Evolutionary conservation across 1,140 invertebrate species (phyloP).

Genomic region (Brevipalpus yothersi): DNA sequence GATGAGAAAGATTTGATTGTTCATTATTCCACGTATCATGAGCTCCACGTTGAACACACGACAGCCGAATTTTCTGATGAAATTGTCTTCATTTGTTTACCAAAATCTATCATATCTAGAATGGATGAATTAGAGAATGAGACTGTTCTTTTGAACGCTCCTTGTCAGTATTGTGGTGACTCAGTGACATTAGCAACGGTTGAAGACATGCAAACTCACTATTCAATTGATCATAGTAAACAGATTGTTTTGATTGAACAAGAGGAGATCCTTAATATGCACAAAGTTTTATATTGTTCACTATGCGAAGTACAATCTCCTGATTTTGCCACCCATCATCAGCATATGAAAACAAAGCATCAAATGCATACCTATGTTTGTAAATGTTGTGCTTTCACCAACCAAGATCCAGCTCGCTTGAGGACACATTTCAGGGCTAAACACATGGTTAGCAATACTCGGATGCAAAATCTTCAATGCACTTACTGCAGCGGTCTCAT

Average conservation of each 20-base stretch:
- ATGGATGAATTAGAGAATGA: slow-evolving; percentile 9
- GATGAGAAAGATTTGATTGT: slow-evolving; percentile 12
- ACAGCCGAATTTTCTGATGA: slow-evolving; percentile 16
- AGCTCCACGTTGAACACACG: slow-evolving; percentile 11
- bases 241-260: slow-evolving; percentile 11
- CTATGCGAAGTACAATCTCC: slow-evolving; percentile 11
- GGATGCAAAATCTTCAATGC: slow-evolving; percentile 15
- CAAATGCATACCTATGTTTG: slow-evolving; percentile 15
- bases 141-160: slow-evolving; percentile 13
- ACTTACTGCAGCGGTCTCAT: slow-evolving; percentile 15
- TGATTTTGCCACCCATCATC: slow-evolving; percentile 13
- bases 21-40: slow-evolving; percentile 15
- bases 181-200: slow-evolving; percentile 12
- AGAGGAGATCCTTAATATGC: slow-evolving; percentile 9
- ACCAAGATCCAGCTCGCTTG: slow-evolving; percentile 13
- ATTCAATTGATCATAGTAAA: slow-evolving; percentile 12
- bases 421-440: slow-evolving; percentile 15
- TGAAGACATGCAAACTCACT: slow-evolving; percentile 14
- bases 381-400: slow-evolving; percentile 14
- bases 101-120: slow-evolving; percentile 6
- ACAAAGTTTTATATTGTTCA: slow-evolving; percentile 14
- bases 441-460: slow-evolving; percentile 13
- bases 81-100: slow-evolving; percentile 16
- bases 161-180: slow-evolving; percentile 14
- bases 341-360: slow-evolving; percentile 15